Base-by-base conservation (phyloP, 2,113 vertebrate species). In the Rafetus swinhoei region DNA sequence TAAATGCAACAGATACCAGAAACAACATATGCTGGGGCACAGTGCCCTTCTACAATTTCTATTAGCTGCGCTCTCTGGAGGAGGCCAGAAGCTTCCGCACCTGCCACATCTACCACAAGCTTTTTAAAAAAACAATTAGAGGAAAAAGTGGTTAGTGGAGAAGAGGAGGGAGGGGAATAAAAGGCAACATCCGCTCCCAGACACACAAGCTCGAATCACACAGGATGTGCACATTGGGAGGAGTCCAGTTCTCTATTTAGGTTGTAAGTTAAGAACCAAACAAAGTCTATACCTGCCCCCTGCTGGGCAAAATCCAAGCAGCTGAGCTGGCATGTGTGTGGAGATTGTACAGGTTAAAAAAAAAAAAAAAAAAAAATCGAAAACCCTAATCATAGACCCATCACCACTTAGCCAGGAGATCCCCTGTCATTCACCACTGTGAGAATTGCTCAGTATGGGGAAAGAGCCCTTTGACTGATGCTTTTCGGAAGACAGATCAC, bases 11-110 rank as follows among this genome's bases (percentile, higher is more conserved):
- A 81, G 82, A 29, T 22, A 55, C 8, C 0, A 0, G n/a, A 12
- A 0, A 0, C 24, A 32, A 21, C 21, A 4, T 0, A 1, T 4
- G 57, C 27, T 32, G 74, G 4, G 50, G 81, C 62, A 21, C 35
- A 2, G 35, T 1, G 0, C 25, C 56, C 52, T 65, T 10, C 45
- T 2, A 0, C 0, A 62, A 9, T 22, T 29, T 39, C 56, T 7
- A 0, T 18, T 72, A 81, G 19, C 93, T 94, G 35, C 90, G 85
- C 83, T 93, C 90, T 92, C 94, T 90, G 57, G 90, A 81, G 86
- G 77, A 82, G 59, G 77, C 52, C 65, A 0, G 35, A 92, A 74
- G 81, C 72, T 35, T 54, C 62, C 11, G 18, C 82, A 95, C 65
- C 72, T 89, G 85, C 54, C 2, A 21, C 25, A 4, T 3, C 3